Evolutionary conservation across 30 jellyfish, hydroid and myxozoan genomes (phyloP).

Genomic region (Cassiopea xamachana): DNA sequence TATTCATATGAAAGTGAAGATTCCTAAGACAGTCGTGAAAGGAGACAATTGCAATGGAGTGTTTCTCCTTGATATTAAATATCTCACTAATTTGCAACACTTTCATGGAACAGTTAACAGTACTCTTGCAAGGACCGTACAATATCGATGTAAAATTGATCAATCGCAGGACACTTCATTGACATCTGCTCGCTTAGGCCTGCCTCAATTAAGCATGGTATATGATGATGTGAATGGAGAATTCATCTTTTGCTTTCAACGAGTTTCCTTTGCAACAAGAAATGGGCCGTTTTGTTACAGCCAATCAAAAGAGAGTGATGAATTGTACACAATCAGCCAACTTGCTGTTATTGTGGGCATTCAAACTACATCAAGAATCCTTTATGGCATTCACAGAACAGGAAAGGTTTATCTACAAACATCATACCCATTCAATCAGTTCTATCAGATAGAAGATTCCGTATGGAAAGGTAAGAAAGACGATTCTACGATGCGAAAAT

Average conservation of each 20-base stretch:
- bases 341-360: neutral
- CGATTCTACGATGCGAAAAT: neutral
- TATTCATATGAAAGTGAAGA: neutral
- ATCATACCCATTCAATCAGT: neutral
- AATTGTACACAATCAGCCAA: neutral
- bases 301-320: neutral
- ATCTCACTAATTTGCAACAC: slow-evolving; percentile 18
- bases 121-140: neutral
- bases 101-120: slow-evolving; percentile 21
- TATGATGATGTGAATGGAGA: slow-evolving; percentile 27
- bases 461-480: neutral
- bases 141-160: neutral
- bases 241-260: neutral
- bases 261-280: neutral
- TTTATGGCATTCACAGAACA: slow-evolving; percentile 2
- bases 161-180: neutral
- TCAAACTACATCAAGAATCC: neutral
- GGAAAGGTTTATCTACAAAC: neutral
- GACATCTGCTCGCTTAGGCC: neutral
- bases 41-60: slow-evolving; percentile 4
- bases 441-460: slow-evolving; percentile 19
- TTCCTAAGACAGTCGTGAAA: neutral
- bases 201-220: slow-evolving; percentile 42
- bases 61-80: slow-evolving; percentile 17
- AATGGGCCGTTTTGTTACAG: slow-evolving; percentile 1